These are phyloP conservation scores for Bombus consobrinus DNA, from an alignment of 1,140 invertebrate genomes.

Conservation along the genomic window DNA sequence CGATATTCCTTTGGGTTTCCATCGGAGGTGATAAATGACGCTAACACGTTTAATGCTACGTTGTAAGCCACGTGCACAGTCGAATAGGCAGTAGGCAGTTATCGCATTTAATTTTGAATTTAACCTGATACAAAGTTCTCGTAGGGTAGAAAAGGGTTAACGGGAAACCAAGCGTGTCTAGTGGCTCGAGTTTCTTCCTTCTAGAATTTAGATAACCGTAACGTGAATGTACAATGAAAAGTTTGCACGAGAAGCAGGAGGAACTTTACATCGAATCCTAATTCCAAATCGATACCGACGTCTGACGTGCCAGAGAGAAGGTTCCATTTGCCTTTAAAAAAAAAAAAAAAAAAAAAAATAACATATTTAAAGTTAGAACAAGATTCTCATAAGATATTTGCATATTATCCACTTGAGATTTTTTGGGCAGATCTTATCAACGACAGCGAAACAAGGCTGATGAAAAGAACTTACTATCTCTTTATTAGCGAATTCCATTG, in stretches of 20 bases:
- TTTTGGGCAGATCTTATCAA: neutral
- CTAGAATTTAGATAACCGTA: conserved; percentile 59
- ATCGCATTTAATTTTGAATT: neutral
- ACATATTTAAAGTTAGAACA: neutral
- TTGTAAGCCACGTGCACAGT: neutral
- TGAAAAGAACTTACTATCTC: neutral
- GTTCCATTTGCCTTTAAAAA: neutral
- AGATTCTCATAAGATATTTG: neutral
- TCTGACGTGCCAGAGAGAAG: neutral
- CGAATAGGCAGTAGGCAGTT: neutral
- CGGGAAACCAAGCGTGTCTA: neutral
- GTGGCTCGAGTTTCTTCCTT: conserved; percentile 32
- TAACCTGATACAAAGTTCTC: neutral
- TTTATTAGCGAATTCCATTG: neutral
- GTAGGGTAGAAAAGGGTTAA: neutral
- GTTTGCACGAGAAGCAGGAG: neutral
- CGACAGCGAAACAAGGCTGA: neutral
- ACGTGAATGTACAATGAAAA: conserved; percentile 50
- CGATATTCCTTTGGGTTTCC: neutral
- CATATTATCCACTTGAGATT: neutral
- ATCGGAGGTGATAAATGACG: neutral
- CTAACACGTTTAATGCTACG: too few relatives aligned
- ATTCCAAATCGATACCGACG: neutral
- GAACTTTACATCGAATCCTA: neutral
- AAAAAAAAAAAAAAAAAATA: conserved; percentile 29